Percentiles rank a stretch among this genome's conserved stretches.
phyloP scores from a whole-genome alignment of 1,140 invertebrate species.

The Apis florea region DNA sequence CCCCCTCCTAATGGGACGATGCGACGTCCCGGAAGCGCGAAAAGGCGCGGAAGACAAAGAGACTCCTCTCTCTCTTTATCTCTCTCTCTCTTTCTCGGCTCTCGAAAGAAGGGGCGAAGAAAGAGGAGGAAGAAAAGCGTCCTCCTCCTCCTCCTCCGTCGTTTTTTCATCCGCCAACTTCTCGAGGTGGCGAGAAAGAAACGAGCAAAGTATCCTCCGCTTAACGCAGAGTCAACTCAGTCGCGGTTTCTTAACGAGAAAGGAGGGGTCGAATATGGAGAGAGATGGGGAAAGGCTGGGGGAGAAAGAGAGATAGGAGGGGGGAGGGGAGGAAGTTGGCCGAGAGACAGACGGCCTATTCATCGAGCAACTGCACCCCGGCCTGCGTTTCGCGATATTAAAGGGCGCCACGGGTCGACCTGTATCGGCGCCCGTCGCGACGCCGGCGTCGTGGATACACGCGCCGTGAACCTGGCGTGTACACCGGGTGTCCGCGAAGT shows the following conservation, averaged over 20 bases:
- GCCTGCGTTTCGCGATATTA: conserved; percentile 32
- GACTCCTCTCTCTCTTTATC: too few species aligned
- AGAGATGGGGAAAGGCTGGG: conserved; percentile 22
- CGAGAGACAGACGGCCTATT: conserved; percentile 33
- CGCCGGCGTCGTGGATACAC: background rate
- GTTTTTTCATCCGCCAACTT: conserved; percentile 16
- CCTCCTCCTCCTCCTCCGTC: too few species aligned
- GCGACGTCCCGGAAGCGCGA: background rate
- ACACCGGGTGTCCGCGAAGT: background rate
- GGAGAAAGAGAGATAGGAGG: background rate
- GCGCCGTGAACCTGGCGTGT: background rate
- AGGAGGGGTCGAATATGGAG: background rate
- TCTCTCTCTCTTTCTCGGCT: too few species aligned
- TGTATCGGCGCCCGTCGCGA: conserved; percentile 9
- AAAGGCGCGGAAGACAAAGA: background rate
- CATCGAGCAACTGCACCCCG: conserved; percentile 38
- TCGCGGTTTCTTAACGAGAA: conserved; percentile 55
- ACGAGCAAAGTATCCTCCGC: conserved; percentile 11
- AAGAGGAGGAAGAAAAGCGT: background rate
- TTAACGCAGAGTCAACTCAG: conserved; percentile 42
- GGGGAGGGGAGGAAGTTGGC: background rate
- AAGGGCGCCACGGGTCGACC: conserved; percentile 23
- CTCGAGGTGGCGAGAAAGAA: conserved; percentile 21
- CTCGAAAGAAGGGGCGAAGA: too few species aligned
- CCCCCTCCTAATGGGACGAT: background rate